phyloP scores from a whole-genome alignment of 1,140 invertebrate genomes.

The Phocides pigmalion region DNA sequence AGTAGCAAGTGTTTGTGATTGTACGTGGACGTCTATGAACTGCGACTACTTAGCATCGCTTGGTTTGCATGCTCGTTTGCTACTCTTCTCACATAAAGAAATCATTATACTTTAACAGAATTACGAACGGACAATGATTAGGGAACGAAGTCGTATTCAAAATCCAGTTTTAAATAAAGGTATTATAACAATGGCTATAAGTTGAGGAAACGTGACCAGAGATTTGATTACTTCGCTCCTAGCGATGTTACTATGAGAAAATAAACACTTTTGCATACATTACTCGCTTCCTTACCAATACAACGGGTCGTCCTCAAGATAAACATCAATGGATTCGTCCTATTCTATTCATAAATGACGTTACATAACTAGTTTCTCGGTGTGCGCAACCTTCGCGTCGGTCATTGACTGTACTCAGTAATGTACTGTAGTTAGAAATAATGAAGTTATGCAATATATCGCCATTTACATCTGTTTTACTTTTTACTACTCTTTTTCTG shows the following conservation, averaged over 20 bases:
- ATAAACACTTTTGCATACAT: not conserved
- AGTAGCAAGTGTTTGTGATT: too few relatives aligned
- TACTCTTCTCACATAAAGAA: not conserved
- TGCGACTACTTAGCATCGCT: too few relatives aligned
- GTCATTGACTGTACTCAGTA: slow-evolving; percentile 1
- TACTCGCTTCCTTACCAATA: not conserved
- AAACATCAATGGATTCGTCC: not conserved
- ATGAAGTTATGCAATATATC: not conserved
- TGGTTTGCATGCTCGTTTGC: too few relatives aligned
- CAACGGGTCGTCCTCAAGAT: not conserved
- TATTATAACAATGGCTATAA: not conserved
- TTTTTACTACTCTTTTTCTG: too few relatives aligned
- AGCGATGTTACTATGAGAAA: not conserved
- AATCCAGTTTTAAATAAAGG: not conserved
- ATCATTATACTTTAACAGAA: not conserved
- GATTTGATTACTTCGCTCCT: not conserved
- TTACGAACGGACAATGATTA: not conserved
- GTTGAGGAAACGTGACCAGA: not conserved
- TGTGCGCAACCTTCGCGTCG: slow-evolving; percentile 2
- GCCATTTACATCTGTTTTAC: too few relatives aligned
- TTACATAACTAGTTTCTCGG: not conserved
- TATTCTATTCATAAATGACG: not conserved
- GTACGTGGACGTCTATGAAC: too few relatives aligned
- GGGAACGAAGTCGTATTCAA: not conserved
- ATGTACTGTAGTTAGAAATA: not conserved